Evolutionary conservation across 2,797 vertebrate genomes (phyloP).

Genomic region (Acomys russatus): DNA sequence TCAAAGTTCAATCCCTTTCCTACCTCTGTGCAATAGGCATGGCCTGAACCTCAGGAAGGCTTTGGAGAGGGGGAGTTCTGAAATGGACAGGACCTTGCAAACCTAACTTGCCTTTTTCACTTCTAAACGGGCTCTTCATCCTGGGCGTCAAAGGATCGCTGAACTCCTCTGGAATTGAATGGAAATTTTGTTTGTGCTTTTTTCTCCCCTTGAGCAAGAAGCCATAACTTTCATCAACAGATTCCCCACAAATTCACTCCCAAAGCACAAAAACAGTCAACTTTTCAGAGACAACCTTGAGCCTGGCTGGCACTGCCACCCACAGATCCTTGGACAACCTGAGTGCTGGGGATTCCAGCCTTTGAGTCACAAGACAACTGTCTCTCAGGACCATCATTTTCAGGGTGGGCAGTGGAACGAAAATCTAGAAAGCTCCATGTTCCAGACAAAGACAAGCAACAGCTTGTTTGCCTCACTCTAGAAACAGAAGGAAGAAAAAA

Average conservation of each 20-base stretch:
- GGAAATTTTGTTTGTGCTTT: slow-evolving; percentile 47
- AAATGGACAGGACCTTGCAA: not conserved
- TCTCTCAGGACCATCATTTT: not conserved
- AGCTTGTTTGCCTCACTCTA: not conserved
- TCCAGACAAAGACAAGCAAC: not conserved
- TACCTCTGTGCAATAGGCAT: not conserved
- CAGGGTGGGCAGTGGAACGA: not conserved
- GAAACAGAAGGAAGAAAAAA: no score
- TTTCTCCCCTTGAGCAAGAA: not conserved
- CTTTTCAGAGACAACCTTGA: not conserved
- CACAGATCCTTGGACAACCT: not conserved
- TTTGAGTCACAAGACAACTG: not conserved
- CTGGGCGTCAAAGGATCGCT: not conserved
- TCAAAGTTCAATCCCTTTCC: not conserved
- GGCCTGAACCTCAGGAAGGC: not conserved
- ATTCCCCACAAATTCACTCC: not conserved
- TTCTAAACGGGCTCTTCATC: slow-evolving; percentile 60
- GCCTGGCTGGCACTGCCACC: not conserved
- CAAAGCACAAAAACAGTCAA: not conserved
- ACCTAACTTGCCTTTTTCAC: slow-evolving; percentile 50
- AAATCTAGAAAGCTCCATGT: not conserved
- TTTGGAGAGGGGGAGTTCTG: not conserved
- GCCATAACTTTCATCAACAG: not conserved
- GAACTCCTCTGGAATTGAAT: slow-evolving; percentile 57
- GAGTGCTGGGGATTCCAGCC: not conserved